Percentiles rank a stretch among this genome's conserved stretches.
Evolutionary conservation across 2,797 vertebrate species (phyloP).

Genomic region (Melanotaenia parkinsoni): DNA sequence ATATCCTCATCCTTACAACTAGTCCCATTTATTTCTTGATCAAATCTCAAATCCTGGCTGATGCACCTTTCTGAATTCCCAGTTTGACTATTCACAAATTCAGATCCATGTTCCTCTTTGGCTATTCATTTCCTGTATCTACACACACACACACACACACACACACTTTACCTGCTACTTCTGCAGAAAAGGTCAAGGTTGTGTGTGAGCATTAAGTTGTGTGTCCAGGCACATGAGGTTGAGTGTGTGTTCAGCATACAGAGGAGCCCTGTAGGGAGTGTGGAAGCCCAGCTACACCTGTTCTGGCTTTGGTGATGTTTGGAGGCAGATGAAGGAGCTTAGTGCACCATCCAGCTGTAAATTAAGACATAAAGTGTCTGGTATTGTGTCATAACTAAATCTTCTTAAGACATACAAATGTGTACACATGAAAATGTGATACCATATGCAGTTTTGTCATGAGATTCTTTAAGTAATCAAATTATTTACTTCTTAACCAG

Average conservation of each 20-base stretch:
- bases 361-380: slow-evolving; percentile 25
- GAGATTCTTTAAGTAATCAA: background rate
- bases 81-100: slow-evolving; percentile 61
- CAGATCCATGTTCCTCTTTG: slow-evolving; percentile 53
- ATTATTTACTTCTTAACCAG: background rate
- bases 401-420: slow-evolving; percentile 13
- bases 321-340: background rate
- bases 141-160: no score
- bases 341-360: slow-evolving; percentile 28
- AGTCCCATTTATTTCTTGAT: slow-evolving; percentile 17
- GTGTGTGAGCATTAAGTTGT: slow-evolving; percentile 46
- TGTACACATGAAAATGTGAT: background rate
- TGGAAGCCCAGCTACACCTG: slow-evolving; percentile 51
- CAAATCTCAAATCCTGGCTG: slow-evolving; percentile 22
- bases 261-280: slow-evolving; percentile 19
- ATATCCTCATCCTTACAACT: background rate
- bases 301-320: slow-evolving; percentile 23
- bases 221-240: slow-evolving; percentile 39
- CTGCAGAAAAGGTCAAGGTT: slow-evolving; percentile 80
- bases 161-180: slow-evolving; percentile 50
- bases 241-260: slow-evolving; percentile 60
- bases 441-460: background rate
- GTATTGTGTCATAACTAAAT: slow-evolving; percentile 25
- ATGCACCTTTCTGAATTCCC: slow-evolving; percentile 2
- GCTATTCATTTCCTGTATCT: slow-evolving; percentile 16